Conservation (phyloP, 2,113 vertebrate genomes). For the Dascyllus trimaculatus region DNA sequence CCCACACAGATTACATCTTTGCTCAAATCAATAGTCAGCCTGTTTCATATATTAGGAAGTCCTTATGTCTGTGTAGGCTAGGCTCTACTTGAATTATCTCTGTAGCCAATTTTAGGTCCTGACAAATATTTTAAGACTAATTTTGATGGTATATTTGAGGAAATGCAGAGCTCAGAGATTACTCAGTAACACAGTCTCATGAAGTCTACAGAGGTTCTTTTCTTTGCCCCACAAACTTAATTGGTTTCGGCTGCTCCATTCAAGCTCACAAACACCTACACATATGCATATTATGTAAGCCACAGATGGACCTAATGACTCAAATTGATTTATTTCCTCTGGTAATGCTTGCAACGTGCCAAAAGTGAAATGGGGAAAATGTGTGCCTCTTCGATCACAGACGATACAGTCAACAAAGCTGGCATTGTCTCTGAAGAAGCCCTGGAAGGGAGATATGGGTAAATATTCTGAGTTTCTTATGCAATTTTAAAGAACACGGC, state of each 20-base stretch:
- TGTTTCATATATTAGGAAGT: slow-evolving; percentile 37
- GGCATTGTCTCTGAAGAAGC: slow-evolving; percentile 13
- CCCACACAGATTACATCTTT: slow-evolving; percentile 36
- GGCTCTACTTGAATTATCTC: background rate
- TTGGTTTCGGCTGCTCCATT: slow-evolving; percentile 66
- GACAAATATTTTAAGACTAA: slow-evolving; percentile 22
- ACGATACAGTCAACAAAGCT: slow-evolving; percentile 26
- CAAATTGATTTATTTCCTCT: slow-evolving; percentile 66
- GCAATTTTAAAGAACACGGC: background rate
- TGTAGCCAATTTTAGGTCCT: slow-evolving; percentile 17
- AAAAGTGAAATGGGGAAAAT: slow-evolving; percentile 63
- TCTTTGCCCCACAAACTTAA: slow-evolving; percentile 48
- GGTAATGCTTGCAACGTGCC: slow-evolving; percentile 40
- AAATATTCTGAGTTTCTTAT: background rate
- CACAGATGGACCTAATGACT: slow-evolving; percentile 72
- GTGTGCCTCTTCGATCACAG: slow-evolving; percentile 45
- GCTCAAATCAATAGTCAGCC: slow-evolving; percentile 30
- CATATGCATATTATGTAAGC: slow-evolving; percentile 70
- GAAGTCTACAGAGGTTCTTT: slow-evolving; percentile 59
- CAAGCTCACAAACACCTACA: slow-evolving; percentile 71
- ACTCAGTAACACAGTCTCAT: slow-evolving; percentile 36
- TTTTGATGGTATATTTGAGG: slow-evolving; percentile 40
- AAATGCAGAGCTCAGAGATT: slow-evolving; percentile 28
- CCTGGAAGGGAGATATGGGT: background rate
- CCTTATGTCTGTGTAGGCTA: slow-evolving; percentile 1